Evolutionary conservation across 2,113 vertebrate genomes (phyloP).

Genomic region (Serinus canaria): DNA sequence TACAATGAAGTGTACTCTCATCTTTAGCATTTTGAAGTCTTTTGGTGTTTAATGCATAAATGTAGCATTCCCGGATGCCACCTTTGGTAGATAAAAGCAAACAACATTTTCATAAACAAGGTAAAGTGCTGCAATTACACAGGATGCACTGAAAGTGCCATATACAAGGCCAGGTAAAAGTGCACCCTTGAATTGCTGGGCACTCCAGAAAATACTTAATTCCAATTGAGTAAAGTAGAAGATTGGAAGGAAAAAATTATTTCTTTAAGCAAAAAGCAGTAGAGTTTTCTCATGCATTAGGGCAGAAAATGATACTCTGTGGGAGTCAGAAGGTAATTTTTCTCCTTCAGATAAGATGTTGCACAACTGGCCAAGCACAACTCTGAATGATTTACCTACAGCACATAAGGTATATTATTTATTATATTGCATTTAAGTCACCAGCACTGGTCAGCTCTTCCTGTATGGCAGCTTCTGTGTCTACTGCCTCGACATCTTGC

Average conservation of each 20-base stretch:
- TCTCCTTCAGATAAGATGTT: constrained; percentile 42
- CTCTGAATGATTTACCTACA: constrained; percentile 47
- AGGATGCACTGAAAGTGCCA: background rate
- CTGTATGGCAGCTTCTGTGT: background rate
- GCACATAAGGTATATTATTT: constrained; percentile 2
- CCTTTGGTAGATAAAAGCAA: constrained; percentile 15
- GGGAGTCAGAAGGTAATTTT: constrained; percentile 46
- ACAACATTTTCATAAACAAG: constrained; percentile 30
- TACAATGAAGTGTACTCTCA: background rate
- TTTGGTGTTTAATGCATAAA: constrained; percentile 24
- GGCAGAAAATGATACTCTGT: constrained; percentile 44
- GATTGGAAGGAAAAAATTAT: background rate
- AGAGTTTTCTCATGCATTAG: background rate
- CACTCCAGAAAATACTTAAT: constrained; percentile 60
- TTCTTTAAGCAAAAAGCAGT: constrained; percentile 1
- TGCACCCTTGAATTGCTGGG: background rate
- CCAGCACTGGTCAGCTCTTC: background rate
- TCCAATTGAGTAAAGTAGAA: constrained; percentile 14
- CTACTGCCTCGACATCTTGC: background rate
- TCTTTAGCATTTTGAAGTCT: background rate
- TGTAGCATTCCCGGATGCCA: constrained; percentile 1
- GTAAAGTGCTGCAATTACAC: constrained; percentile 9
- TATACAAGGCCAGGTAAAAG: constrained; percentile 1
- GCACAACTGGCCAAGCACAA: constrained; percentile 41
- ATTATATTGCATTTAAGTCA: background rate